Percentiles rank a stretch among this genome's conserved stretches.
Conservation (phyloP, 2,113 vertebrate genomes). For the Zosterops hypoxanthus region DNA sequence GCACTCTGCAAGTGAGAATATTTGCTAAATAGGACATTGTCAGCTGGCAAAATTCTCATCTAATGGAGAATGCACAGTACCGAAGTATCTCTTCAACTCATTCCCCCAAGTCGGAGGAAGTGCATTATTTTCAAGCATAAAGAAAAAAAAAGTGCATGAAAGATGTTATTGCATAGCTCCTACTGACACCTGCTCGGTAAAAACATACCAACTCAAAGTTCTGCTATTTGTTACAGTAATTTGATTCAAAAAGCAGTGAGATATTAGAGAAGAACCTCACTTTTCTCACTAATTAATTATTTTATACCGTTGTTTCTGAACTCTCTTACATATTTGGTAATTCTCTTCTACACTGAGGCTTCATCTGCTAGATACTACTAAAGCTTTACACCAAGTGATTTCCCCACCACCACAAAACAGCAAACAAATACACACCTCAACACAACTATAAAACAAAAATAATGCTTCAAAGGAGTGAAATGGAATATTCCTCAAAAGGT, state of each 20-base stretch:
- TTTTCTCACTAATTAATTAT: neutral
- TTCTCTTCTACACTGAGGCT: neutral
- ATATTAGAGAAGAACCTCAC: neutral
- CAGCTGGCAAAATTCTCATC: neutral
- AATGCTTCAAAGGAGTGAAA: neutral
- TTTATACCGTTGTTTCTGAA: neutral
- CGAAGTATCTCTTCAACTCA: neutral
- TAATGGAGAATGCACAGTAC: neutral
- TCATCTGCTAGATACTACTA: neutral
- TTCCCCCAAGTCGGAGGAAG: neutral
- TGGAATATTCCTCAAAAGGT: neutral
- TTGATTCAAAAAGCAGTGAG: neutral
- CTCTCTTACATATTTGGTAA: neutral
- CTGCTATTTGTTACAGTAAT: neutral
- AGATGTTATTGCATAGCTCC: neutral
- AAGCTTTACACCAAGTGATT: neutral
- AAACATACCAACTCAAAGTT: neutral
- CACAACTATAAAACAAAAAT: neutral
- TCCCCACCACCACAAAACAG: fast-evolving
- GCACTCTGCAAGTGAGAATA: neutral
- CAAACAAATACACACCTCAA: neutral
- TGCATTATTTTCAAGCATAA: neutral
- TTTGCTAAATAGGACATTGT: neutral
- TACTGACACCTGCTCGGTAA: neutral
- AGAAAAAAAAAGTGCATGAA: neutral